Evolutionary conservation across 2,888 invertebrate genomes (phyloP), one percentile per base, ranked within the genome.

Genomic region (Pheosia tremula): DNA sequence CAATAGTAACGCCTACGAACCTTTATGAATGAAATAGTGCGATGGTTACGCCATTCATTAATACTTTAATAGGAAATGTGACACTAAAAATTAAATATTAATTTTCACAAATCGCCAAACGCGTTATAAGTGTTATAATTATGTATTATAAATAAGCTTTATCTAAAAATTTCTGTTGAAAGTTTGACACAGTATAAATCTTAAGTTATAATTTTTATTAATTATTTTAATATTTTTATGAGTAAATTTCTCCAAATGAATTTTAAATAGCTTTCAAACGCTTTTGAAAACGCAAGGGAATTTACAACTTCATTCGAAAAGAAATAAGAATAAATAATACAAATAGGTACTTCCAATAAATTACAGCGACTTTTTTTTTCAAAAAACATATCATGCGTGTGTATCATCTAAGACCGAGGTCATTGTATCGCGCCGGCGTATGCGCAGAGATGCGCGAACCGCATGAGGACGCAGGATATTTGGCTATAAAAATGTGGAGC

Each of bases 401-500:
- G 45, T 78, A 75, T 75, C 72, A 81, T 84, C 80, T 77, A 77
- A 75, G 74, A 76, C 79, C 77, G 90, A 91, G 91, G 91, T 91
- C 91, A 91, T 87, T 87, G 89, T 82, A 85, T 81, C 83, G 71
- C 67, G 66, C 74, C 64, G 55, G 66, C 70, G 67, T 79, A 79
- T 77, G 77, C 82, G 79, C 80, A 72, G 77, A 81, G 81, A 80
- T 83, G 84, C 85, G 83, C 82, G 67, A 65, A 76, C 84, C 56
- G 83, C 81, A 79, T 65, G 83, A 80, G 83, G 85, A 80, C 88
- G 85, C 86, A 91, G 90, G 90, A 90, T 80, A 68, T 80, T 80
- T 86, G 71, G 84, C 84, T 91, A 91, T 91, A 93, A 89, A 91
- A 89, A 88, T 86, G 85, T 84, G 75, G 75, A 69, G 75, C 84